Evolutionary conservation across 1,140 invertebrate genomes (phyloP).

Genomic region (Hyles vespertilio): DNA sequence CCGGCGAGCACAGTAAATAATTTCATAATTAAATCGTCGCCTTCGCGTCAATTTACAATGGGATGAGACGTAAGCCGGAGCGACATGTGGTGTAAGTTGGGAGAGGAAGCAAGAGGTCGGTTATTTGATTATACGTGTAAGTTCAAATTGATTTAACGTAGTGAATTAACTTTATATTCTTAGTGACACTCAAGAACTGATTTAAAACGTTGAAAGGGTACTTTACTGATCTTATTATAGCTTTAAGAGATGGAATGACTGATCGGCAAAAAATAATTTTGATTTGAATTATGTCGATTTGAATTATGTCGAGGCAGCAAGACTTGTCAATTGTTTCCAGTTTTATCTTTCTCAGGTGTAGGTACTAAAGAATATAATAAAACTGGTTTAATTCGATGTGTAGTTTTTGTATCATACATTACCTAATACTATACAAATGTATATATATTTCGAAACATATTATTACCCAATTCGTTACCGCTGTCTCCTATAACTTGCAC

Average conservation of each 20-base stretch:
- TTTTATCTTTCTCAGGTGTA: background rate
- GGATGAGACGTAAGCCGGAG: constrained; percentile 18
- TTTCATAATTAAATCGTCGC: constrained; percentile 46
- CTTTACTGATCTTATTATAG: too few relatives aligned
- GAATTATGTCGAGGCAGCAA: too few relatives aligned
- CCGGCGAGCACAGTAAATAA: constrained; percentile 32
- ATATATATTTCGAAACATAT: background rate
- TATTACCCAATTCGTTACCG: background rate
- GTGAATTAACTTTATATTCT: too few relatives aligned
- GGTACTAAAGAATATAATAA: background rate
- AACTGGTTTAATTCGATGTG: background rate
- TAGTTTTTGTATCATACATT: background rate
- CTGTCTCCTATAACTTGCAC: constrained; percentile 10
- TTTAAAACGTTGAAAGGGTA: too few relatives aligned
- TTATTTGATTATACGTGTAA: too few relatives aligned
- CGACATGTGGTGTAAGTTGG: background rate
- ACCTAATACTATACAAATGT: background rate
- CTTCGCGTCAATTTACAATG: constrained; percentile 27
- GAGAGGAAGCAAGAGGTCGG: too few relatives aligned
- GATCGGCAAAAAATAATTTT: too few relatives aligned
- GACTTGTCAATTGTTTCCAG: background rate
- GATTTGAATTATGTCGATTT: too few relatives aligned
- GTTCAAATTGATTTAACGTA: too few relatives aligned
- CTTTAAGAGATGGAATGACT: too few relatives aligned
- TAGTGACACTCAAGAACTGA: too few relatives aligned